These are phyloP conservation scores for Cheracebus regulus DNA, from an alignment of 2,797 vertebrate genomes.

Conservation along the genomic window DNA sequence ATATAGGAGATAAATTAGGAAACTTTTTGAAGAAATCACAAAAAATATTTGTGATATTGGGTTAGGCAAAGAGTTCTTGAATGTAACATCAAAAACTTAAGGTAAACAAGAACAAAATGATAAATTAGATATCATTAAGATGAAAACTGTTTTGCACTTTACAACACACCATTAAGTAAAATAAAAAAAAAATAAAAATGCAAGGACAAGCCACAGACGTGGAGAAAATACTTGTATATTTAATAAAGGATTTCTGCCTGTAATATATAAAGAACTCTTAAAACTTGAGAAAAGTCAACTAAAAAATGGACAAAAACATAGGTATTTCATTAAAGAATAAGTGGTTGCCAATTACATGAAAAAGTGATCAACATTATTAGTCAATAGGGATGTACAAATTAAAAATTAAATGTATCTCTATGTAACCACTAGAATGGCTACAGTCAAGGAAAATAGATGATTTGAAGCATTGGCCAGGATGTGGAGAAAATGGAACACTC, in stretches of 20 bases:
- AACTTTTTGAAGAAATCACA: not conserved
- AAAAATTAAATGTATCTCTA: not conserved
- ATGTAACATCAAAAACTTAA: constrained; percentile 21
- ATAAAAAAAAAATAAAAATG: not conserved
- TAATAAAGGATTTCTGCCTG: not conserved
- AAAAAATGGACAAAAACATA: not conserved
- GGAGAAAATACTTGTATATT: not conserved
- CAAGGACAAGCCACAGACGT: not conserved
- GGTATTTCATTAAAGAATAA: constrained; percentile 8
- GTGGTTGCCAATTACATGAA: not conserved
- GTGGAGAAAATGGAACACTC: not conserved
- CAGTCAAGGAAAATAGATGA: not conserved
- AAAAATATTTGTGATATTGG: not conserved
- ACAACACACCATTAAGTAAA: constrained; percentile 30
- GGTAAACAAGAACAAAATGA: constrained; percentile 35
- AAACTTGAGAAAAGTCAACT: constrained; percentile 28
- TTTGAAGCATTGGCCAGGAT: not conserved
- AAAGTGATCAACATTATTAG: constrained; percentile 19
- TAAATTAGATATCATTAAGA: constrained; percentile 31
- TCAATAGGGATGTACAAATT: constrained; percentile 33
- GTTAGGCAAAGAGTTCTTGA: not conserved
- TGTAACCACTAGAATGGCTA: not conserved
- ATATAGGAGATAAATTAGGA: not conserved
- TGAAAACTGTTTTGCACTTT: constrained; percentile 13
- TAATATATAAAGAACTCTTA: not conserved